Base-by-base conservation (phyloP, 2,888 invertebrate genomes). In the Ametastegia equiseti region DNA sequence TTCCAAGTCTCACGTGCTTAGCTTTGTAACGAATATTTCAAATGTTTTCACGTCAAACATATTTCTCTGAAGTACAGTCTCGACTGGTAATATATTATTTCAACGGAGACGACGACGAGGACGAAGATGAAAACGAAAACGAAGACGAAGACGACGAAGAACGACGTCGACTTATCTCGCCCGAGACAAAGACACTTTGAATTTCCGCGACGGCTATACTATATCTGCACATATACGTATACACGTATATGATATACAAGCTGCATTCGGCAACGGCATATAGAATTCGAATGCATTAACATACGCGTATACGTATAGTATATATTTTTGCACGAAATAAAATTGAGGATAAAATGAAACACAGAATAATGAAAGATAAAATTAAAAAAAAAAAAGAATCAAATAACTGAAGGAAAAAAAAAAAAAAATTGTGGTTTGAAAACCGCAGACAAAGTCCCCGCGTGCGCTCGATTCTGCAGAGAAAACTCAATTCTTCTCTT, bases 1-100 rank as follows among this genome's bases (percentile, higher is more conserved):
- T 84, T 84, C 82, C 19, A 63, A 82, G 81, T 83, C 81, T 81
- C 81, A 79, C 82, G 83, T 80, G 81, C 81, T 81, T 63, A 65
- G 60, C 81, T 83, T 86, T 82, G 83, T 85, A 84, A 84, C 84
- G 83, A 85, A 85, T 86, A 86, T 85, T 86, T 83, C 80, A 83
- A 84, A 85, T 83, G 81, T 82, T 80, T 84, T 81, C 67, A 81
- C 85, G 82, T 86, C 81, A 81, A 83, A 81, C 42, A 82, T 69
- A 82, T 83, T 65, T 73, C 80, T 80, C 65, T 80, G 39, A 60
- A 33, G 83, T 78, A 82, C 75, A 73, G 42, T 81, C 57, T 60
- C 45, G 42, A 42, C 75, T 79, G 47, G 73, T 77, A 65, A 33
- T 60, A 71, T 79, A 45, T 50, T 65, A 50, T 80, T 71, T 82